Percentiles rank a stretch among this genome's conserved stretches.
Conservation (phyloP, 2,797 vertebrate species). For the Rhinoraja longicauda region DNA sequence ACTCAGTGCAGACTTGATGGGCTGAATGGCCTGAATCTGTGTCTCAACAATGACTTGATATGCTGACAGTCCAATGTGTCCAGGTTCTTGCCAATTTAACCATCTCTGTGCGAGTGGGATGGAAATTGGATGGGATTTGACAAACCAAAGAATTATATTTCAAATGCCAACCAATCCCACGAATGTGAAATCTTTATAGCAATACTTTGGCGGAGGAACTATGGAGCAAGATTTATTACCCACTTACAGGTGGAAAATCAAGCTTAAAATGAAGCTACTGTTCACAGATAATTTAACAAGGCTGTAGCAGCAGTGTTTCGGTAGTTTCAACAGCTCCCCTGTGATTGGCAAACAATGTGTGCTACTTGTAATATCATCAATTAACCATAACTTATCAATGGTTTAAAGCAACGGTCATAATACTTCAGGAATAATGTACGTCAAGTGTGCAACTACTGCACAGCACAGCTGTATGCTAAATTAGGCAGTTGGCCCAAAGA, state of each 20-base stretch:
- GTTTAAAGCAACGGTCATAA: conserved; percentile 27
- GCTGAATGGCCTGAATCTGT: no score
- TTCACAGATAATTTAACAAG: conserved; percentile 10
- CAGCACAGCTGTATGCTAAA: background rate
- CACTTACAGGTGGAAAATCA: background rate
- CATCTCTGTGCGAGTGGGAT: background rate
- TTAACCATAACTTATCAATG: background rate
- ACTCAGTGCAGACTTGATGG: no score
- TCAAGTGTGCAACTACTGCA: background rate
- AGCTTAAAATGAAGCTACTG: conserved; percentile 18
- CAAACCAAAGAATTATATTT: background rate
- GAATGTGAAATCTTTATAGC: background rate
- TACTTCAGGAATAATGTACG: conserved; percentile 2
- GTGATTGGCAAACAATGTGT: conserved; percentile 11
- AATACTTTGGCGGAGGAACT: background rate
- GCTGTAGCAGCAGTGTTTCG: background rate
- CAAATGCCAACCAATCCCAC: background rate
- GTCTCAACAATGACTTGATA: no score
- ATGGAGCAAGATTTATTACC: background rate
- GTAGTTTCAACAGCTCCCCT: background rate
- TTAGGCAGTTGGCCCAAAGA: background rate
- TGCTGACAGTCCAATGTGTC: background rate
- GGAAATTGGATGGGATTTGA: background rate
- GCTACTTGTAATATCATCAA: conserved; percentile 10
- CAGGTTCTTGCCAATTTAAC: background rate